phyloP scores from a whole-genome alignment of 2,888 invertebrate species.

The Himalopsyche tibetana region DNA sequence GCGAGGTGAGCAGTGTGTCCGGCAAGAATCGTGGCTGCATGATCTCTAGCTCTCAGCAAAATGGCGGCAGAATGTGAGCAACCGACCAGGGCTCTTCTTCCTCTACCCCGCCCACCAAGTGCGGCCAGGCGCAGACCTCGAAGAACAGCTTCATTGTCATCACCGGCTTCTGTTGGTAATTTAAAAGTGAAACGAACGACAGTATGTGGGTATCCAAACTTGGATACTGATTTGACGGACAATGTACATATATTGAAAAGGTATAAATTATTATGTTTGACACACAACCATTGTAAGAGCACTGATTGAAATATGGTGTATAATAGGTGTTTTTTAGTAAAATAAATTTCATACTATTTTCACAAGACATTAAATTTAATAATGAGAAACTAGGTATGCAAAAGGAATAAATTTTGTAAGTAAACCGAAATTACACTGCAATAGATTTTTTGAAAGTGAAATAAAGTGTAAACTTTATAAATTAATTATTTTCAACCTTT shows the following conservation, averaged over 20 bases:
- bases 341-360: too few relatives aligned
- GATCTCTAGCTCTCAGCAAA: slow-evolving; percentile 87
- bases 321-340: too few relatives aligned
- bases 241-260: neutral
- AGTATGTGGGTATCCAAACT: neutral
- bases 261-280: too few relatives aligned
- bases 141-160: slow-evolving; percentile 78
- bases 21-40: slow-evolving; percentile 87
- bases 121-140: slow-evolving; percentile 85
- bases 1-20: slow-evolving; percentile 73
- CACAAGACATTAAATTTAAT: too few relatives aligned
- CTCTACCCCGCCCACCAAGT: slow-evolving; percentile 85
- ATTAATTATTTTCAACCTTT: too few relatives aligned
- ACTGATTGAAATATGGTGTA: too few relatives aligned
- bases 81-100: slow-evolving; percentile 85
- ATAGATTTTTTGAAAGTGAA: too few relatives aligned
- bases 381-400: too few relatives aligned
- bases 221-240: neutral
- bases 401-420: too few relatives aligned
- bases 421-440: too few relatives aligned
- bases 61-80: slow-evolving; percentile 88
- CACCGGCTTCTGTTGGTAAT: slow-evolving; percentile 73
- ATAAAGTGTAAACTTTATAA: too few relatives aligned
- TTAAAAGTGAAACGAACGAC: neutral
- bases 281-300: too few relatives aligned